Conservation (phyloP, 64 coral and sea anemone genomes). For the Actinia equina region DNA sequence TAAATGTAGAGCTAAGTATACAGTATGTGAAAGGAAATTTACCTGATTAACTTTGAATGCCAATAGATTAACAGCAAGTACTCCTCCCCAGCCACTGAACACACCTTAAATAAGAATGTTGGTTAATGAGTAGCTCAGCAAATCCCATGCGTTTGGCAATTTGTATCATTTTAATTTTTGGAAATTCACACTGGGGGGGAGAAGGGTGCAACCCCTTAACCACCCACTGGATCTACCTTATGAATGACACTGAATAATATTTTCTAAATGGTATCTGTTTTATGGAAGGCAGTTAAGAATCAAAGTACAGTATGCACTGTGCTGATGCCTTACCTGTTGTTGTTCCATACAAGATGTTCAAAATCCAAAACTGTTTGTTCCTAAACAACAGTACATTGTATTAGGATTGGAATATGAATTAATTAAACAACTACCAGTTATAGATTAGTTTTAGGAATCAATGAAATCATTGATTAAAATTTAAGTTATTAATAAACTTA, state of each 20-base stretch:
- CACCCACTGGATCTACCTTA: too few species aligned
- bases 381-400: conserved; percentile 18
- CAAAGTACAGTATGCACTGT: too few species aligned
- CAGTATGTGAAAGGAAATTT: not conserved
- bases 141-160: too few species aligned
- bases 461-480: too few species aligned
- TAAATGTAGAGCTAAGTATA: not conserved
- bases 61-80: conserved; percentile 80
- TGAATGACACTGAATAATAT: too few species aligned
- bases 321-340: conserved; percentile 61
- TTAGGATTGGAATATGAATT: not conserved
- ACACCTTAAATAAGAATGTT: conserved; percentile 41
- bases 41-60: conserved; percentile 87
- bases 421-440: too few species aligned
- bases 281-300: too few species aligned
- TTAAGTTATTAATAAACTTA: conserved; percentile 14
- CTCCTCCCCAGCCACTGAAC: conserved; percentile 93
- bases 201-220: too few species aligned
- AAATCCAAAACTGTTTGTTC: conserved; percentile 90
- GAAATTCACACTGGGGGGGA: too few species aligned
- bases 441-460: too few species aligned
- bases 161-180: too few species aligned
- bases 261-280: too few species aligned
- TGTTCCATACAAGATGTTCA: conserved; percentile 82
- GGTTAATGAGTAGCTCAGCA: not conserved